Evolutionary conservation across 2,888 invertebrate genomes (phyloP), one percentile per base, ranked within the genome.

Genomic region (Eurois occulta): DNA sequence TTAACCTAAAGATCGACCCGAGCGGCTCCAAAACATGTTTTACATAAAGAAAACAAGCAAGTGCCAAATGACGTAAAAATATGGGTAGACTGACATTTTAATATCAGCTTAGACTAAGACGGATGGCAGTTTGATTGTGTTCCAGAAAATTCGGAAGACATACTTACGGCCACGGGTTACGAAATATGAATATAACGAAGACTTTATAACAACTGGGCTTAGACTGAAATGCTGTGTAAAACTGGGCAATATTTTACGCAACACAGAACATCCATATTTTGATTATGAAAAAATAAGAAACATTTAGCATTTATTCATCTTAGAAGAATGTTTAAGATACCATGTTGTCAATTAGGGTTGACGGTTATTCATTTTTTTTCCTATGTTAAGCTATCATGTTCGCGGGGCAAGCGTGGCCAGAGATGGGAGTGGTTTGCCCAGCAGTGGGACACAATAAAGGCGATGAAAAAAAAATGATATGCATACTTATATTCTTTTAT

Each of bases 71-170:
- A 38, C 28, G 43, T 24, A 55, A 69, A 68, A 69, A 65, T 76
- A 1, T 62, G 67, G 46, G 41, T 67, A 75, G 18, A 41, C 41
- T 52, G 4, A 35, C 38, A 41, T 66, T 75, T 67, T 67, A 41
- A 67, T 52, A 75, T 75, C 60, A 43, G 32, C 35, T 67, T 52
- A 43, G 41, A 64, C 52, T 76, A 46, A 38, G 55, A 64, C 18
- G 24, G 52, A 69, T 76, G 64, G 38, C 28, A 38, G 64, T 65
- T 76, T 65, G 68, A 76, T 69, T 65, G 18, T 69, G 52, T 64
- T 35, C 2, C 48, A 24, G 68, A 69, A 76, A 75, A n/a, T 75
- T 43, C n/a, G 16, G 43, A 41, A 62, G 21, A 62, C 11, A 24
- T 21, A 6, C 18, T 52, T 24, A 52, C 52, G n/a, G n/a, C n/a